These are phyloP conservation scores for Ophion slaviceki DNA, from an alignment of 2,888 invertebrate species.

Conservation along the genomic window DNA sequence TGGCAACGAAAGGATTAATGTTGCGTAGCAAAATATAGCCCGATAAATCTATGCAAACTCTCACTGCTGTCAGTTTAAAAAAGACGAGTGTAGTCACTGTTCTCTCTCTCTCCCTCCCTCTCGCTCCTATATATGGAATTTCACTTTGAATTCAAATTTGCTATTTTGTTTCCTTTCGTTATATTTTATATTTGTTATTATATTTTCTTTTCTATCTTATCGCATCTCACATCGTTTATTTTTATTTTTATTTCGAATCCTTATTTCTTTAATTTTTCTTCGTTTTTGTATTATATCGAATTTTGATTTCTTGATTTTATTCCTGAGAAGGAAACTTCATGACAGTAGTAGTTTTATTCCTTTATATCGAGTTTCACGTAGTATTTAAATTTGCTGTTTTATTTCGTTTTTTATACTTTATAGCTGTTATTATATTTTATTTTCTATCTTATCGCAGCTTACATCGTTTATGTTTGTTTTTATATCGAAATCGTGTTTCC, in stretches of 20 bases:
- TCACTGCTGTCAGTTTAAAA: slow-evolving; percentile 27
- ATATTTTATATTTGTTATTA: neutral
- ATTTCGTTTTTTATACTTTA: too few species aligned
- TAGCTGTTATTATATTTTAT: too few species aligned
- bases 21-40: slow-evolving; percentile 19
- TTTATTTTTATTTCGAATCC: too few species aligned
- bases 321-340: too few species aligned
- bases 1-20: slow-evolving; percentile 21
- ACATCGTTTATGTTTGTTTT: neutral
- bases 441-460: too few species aligned
- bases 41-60: slow-evolving; percentile 26
- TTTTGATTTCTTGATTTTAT: too few species aligned
- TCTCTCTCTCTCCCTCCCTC: neutral
- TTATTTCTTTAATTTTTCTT: too few species aligned
- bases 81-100: slow-evolving; percentile 9
- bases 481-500: neutral
- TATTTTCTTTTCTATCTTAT: slow-evolving; percentile 9
- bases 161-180: neutral
- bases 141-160: neutral
- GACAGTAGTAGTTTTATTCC: neutral
- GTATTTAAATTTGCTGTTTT: too few species aligned
- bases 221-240: neutral
- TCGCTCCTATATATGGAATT: neutral
- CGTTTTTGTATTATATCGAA: too few species aligned
- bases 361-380: too few species aligned